phyloP scores from a whole-genome alignment of 2,797 vertebrate genomes.

The Acestrorhynchus altus region DNA sequence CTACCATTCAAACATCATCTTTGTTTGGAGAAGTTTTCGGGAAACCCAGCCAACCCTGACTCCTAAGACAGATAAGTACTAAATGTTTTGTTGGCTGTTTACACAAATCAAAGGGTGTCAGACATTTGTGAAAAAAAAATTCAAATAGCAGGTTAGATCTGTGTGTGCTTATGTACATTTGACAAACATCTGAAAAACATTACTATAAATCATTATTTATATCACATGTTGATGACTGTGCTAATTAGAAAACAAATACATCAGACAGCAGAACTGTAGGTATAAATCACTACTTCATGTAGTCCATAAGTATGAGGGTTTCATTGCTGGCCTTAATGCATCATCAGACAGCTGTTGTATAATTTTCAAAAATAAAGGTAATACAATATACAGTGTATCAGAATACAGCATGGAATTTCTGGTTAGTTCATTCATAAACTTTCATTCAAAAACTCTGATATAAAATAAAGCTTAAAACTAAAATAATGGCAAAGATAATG shows the following conservation, averaged over 20 bases:
- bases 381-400: slow-evolving; percentile 48
- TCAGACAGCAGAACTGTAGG: slow-evolving; percentile 29
- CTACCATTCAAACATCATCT: no score
- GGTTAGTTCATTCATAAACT: slow-evolving; percentile 45
- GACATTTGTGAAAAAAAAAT: slow-evolving; percentile 19
- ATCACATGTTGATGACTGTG: background rate
- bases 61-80: no score
- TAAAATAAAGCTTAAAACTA: slow-evolving; percentile 40
- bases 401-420: slow-evolving; percentile 52
- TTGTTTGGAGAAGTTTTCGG: no score
- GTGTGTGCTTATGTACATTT: slow-evolving; percentile 14
- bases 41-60: no score
- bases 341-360: slow-evolving; percentile 28
- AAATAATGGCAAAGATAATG: slow-evolving; percentile 50
- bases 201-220: background rate
- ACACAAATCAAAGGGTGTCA: slow-evolving; percentile 2
- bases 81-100: background rate
- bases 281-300: slow-evolving; percentile 12
- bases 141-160: slow-evolving; percentile 22
- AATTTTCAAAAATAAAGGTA: slow-evolving; percentile 44
- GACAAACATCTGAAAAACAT: slow-evolving; percentile 6
- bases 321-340: slow-evolving; percentile 3
- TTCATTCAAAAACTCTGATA: slow-evolving; percentile 19
- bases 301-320: background rate
- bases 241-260: background rate